Evolutionary conservation across 2,797 vertebrate species (phyloP), one percentile per base, ranked within the genome.

Genomic region (Buceros bicornis): DNA sequence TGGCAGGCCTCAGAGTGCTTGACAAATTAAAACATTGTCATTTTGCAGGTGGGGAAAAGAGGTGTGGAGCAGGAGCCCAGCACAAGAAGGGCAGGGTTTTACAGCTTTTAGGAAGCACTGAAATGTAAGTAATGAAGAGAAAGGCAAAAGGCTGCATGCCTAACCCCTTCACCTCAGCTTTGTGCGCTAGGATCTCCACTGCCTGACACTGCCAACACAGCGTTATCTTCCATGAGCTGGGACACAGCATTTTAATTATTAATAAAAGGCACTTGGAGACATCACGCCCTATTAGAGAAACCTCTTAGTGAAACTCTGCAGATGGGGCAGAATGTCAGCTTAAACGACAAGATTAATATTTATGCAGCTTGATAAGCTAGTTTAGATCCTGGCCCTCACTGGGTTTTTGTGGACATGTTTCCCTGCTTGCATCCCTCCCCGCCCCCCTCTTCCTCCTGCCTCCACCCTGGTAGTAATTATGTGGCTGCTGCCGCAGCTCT

Each of bases 311-410:
- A 93, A 97, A 93, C 54, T 87, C 93, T 97, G 95, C 93, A 90
- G 73, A 74, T 71, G 90, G 95, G 94, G 89, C 90, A 96, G 94
- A 92, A 81, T 91, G 92, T 57, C 57, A 12, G 85, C 92, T 95
- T 97, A 95, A 97, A 96, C 5, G 77, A 60, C 69, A 86, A 1
- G 2, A 96, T 98, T 98, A 98, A 98, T 98, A 97, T 98, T 97
- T 96, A 98, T 97, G 94, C 16, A 87, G 60, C 51, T 93, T 85
- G 92, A 95, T 90, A 95, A 97, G 78, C 80, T 94, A 78, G 92
- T 96, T 97, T 89, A 94, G 90, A 97, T 90, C 93, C 79, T 87
- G 74, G 69, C 69, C 90, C 82, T 96, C 89, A 20, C 40, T 82
- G 42, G 42, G 4, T 53, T 87, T 61, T 67, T 53, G 31, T 57